A percentile compares a stretch with the other conserved stretches of the same genome.
Conservation (phyloP, 2,888 invertebrate species). For the Parnassius mnemosyne region DNA sequence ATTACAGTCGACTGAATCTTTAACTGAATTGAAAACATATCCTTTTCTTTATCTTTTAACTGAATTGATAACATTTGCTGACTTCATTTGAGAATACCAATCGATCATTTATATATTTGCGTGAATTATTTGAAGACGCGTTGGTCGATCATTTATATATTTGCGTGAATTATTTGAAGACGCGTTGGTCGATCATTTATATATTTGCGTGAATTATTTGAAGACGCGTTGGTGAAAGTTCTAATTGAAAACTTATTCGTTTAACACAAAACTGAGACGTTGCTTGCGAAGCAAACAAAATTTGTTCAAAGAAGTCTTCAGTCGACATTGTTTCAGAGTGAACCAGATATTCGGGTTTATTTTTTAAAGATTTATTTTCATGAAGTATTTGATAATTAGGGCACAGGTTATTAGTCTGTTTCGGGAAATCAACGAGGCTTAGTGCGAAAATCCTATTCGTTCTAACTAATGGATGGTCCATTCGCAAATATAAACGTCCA, state of each 20-base stretch:
- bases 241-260: slow-evolving; percentile 28
- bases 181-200: slow-evolving; percentile 5
- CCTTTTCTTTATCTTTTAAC: too few relatives aligned
- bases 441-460: neutral
- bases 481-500: slow-evolving; percentile 7
- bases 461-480: slow-evolving; percentile 9
- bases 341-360: neutral
- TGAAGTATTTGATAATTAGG: neutral
- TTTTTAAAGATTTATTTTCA: slow-evolving; percentile 9
- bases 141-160: slow-evolving; percentile 13
- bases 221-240: slow-evolving; percentile 16
- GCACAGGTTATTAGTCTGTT: neutral
- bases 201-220: slow-evolving; percentile 17
- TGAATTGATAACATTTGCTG: neutral
- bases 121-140: slow-evolving; percentile 9
- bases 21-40: too few relatives aligned
- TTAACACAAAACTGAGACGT: slow-evolving; percentile 8
- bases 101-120: slow-evolving; percentile 16
- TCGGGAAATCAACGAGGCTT: neutral
- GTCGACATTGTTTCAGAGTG: neutral
- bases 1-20: too few relatives aligned
- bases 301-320: slow-evolving; percentile 4
- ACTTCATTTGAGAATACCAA: neutral
- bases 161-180: slow-evolving; percentile 12
- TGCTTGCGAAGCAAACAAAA: slow-evolving; percentile 6